phyloP scores from a whole-genome alignment of 2,113 vertebrate genomes.

The Glareola pratincola region DNA sequence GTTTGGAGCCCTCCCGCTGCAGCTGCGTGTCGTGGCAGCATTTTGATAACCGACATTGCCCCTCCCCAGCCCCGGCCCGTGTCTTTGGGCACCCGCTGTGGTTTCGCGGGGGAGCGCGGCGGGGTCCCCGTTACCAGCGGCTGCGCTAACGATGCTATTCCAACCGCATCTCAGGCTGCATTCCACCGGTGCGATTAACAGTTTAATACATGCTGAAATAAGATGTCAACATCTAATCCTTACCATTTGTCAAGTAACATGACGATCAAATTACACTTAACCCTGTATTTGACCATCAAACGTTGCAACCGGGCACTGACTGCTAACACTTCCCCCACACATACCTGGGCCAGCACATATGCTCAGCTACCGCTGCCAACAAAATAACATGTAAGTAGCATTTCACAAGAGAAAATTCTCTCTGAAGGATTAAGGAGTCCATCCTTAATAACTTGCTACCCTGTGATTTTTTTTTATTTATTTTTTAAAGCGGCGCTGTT shows the following conservation, averaged over 20 bases:
- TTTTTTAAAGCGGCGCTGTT: not conserved
- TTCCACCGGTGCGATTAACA: not conserved
- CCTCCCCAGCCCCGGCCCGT: too few relatives aligned
- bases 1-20: not conserved
- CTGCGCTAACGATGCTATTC: not conserved
- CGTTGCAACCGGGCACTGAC: not conserved
- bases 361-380: not conserved
- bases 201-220: not conserved
- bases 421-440: not conserved
- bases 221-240: not conserved
- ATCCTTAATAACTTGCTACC: not conserved
- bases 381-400: accelerated
- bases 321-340: not conserved
- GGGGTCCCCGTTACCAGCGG: not conserved
- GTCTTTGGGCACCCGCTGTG: not conserved
- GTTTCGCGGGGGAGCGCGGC: not conserved
- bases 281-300: accelerated
- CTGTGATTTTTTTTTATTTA: too few relatives aligned
- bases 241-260: not conserved
- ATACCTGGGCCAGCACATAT: not conserved
- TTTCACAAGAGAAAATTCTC: not conserved
- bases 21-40: not conserved
- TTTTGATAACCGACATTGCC: not conserved
- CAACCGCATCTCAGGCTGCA: not conserved
- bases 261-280: not conserved